Conservation (phyloP, 2,888 invertebrate species). For the Eupithecia vulgata region DNA sequence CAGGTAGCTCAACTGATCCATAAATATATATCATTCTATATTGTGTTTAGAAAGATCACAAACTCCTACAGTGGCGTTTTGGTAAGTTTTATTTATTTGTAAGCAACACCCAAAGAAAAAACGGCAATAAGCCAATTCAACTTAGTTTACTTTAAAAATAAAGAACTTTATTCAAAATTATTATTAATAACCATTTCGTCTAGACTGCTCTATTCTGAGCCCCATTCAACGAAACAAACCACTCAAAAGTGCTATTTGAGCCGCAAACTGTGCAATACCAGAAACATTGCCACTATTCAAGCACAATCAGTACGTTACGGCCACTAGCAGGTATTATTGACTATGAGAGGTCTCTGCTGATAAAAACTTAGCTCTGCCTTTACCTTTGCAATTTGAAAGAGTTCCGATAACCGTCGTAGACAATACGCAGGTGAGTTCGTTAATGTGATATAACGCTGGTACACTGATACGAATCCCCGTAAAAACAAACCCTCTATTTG, state of each 20-base stretch:
- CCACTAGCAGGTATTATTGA: conserved; percentile 41
- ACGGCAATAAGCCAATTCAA: neutral
- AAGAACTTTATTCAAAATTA: neutral
- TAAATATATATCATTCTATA: no score
- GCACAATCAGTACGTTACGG: neutral
- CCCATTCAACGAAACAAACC: conserved; percentile 15
- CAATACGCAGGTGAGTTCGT: neutral
- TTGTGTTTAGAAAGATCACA: no score
- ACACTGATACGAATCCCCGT: neutral
- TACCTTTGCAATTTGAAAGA: conserved; percentile 47
- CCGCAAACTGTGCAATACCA: conserved; percentile 19
- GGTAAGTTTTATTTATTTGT: neutral
- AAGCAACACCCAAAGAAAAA: neutral
- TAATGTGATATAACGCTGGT: neutral
- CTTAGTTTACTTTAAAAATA: neutral
- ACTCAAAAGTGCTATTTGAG: conserved; percentile 4
- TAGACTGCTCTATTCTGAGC: conserved; percentile 6
- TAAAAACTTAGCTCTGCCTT: conserved; percentile 65
- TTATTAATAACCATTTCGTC: neutral
- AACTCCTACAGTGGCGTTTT: neutral
- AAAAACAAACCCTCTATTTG: no score
- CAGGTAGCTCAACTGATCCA: no score
- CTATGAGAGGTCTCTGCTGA: conserved; percentile 61
- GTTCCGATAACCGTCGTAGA: conserved; percentile 53
- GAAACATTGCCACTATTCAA: conserved; percentile 34